Conservation (phyloP, 2,797 vertebrate genomes). For the Natrix natrix region DNA sequence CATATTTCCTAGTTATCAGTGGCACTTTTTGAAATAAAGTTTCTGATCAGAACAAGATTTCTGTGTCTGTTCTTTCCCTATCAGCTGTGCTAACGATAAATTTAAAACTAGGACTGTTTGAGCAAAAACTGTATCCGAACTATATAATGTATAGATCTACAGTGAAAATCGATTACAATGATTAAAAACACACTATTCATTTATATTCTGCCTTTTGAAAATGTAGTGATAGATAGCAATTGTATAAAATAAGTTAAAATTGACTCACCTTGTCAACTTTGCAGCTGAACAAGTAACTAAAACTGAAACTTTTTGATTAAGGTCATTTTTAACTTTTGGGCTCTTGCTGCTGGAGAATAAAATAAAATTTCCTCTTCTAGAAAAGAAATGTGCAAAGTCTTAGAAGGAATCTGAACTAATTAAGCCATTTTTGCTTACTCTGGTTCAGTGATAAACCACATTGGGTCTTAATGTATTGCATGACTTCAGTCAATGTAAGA, state of each 20-base stretch:
- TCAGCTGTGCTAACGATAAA: not conserved
- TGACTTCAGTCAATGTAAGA: not conserved
- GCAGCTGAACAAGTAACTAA: not conserved
- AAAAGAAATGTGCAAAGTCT: not conserved
- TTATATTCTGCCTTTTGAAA: not conserved
- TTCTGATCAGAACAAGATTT: constrained; percentile 12
- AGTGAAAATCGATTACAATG: not conserved
- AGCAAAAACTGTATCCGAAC: not conserved
- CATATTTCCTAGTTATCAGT: constrained; percentile 21
- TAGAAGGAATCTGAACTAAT: not conserved
- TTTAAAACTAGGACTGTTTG: not conserved
- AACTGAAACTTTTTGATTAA: not conserved
- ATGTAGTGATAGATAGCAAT: not conserved
- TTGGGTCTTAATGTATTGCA: not conserved
- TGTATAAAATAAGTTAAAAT: not conserved
- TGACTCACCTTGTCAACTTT: not conserved
- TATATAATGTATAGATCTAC: not conserved
- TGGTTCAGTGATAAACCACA: not conserved
- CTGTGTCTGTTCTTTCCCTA: not conserved
- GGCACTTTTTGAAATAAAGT: constrained; percentile 30
- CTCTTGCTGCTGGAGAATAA: not conserved
- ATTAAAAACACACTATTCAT: not conserved
- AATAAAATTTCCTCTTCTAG: not conserved
- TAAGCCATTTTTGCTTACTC: not conserved
- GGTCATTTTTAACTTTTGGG: not conserved